A percentile compares a stretch with the other conserved stretches of the same genome.
Evolutionary conservation across 2,797 vertebrate genomes (phyloP).

Genomic region (Dryobates pubescens): DNA sequence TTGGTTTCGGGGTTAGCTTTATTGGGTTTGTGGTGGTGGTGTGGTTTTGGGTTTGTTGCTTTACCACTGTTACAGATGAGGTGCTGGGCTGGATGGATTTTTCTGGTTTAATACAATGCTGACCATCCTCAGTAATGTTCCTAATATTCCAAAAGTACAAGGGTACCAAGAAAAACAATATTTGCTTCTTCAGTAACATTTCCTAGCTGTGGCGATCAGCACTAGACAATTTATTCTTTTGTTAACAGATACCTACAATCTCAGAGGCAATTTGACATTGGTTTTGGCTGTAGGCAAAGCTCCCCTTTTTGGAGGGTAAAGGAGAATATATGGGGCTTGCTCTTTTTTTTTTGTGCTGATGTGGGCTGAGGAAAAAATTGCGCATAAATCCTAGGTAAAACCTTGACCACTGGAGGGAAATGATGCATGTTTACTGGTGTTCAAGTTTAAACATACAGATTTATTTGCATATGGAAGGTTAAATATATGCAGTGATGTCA

Average conservation of each 20-base stretch:
- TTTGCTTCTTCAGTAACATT: background rate
- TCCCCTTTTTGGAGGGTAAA: rapidly evolving
- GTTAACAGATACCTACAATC: background rate
- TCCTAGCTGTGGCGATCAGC: background rate
- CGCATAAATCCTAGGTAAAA: background rate
- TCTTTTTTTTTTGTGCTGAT: background rate
- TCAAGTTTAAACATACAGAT: background rate
- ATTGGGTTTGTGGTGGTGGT: background rate
- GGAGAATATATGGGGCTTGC: background rate
- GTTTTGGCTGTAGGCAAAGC: background rate
- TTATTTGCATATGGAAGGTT: background rate
- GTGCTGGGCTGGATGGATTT: background rate
- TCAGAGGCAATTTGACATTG: background rate
- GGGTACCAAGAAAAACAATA: background rate
- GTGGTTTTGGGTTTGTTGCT: too few relatives aligned
- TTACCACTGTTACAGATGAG: background rate
- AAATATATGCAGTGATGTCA: background rate
- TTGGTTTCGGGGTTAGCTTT: too few relatives aligned
- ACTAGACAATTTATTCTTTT: background rate
- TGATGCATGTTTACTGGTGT: background rate
- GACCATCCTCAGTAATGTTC: background rate
- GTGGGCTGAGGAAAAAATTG: background rate
- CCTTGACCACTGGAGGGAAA: background rate
- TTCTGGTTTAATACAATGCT: background rate
- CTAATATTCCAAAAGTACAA: background rate